Evolutionary conservation across 2,797 vertebrate genomes (phyloP).

Genomic region (Aulostomus chinensis): DNA sequence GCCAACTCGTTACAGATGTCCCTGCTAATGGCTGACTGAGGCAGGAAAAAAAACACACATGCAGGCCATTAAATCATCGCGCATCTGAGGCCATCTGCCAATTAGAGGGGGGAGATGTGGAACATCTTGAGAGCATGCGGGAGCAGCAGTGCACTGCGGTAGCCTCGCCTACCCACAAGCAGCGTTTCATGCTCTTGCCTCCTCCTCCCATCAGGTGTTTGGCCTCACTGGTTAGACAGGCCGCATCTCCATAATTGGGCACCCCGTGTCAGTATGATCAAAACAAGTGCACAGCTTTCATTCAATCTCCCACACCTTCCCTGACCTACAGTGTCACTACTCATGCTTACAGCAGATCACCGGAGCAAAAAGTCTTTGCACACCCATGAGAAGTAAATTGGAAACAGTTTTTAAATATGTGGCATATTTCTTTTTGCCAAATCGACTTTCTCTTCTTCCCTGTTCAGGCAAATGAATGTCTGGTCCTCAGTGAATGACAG

Average conservation of each 20-base stretch:
- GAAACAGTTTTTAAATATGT: slow-evolving; percentile 42
- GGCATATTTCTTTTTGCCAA: slow-evolving; percentile 41
- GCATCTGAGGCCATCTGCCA: slow-evolving; percentile 79
- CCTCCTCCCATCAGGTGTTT: slow-evolving; percentile 64
- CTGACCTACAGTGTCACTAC: slow-evolving; percentile 14
- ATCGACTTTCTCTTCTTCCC: slow-evolving; percentile 33
- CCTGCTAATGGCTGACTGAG: slow-evolving; percentile 79
- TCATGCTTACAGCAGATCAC: slow-evolving; percentile 40
- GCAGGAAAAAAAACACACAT: slow-evolving; percentile 73
- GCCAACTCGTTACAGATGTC: slow-evolving; percentile 83
- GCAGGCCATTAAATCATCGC: slow-evolving; percentile 77
- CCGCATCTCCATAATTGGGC: slow-evolving; percentile 70
- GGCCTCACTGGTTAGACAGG: slow-evolving; percentile 56
- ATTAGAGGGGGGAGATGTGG: slow-evolving; percentile 77
- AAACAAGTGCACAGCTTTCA: slow-evolving; percentile 57
- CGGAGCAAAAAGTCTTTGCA: slow-evolving; percentile 26
- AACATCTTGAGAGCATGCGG: slow-evolving; percentile 74
- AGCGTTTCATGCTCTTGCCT: slow-evolving; percentile 43
- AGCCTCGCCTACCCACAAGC: slow-evolving; percentile 56
- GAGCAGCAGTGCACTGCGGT: slow-evolving; percentile 66
- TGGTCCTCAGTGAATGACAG: too few relatives aligned
- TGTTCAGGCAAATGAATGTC: slow-evolving; percentile 49
- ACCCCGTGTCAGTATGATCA: slow-evolving; percentile 64
- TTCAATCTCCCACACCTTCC: slow-evolving; percentile 35
- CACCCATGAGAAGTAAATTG: slow-evolving; percentile 19